A percentile compares a stretch with the other conserved stretches of the same genome.
Conservation (phyloP, 2,113 vertebrate genomes). For the Arenaria interpres region DNA sequence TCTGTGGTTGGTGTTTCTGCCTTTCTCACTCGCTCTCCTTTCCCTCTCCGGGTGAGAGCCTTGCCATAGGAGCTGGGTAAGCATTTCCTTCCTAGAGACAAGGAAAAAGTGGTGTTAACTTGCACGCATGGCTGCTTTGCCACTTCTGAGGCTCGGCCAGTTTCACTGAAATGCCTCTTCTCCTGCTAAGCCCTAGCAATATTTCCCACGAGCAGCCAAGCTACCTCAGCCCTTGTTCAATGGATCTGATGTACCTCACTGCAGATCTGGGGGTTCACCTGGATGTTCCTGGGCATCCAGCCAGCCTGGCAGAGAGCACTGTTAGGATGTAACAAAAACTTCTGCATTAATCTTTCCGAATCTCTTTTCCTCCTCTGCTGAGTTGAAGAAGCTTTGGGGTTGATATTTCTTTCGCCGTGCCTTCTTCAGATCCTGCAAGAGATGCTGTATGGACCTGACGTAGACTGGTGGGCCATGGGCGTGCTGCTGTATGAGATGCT, state of each 20-base stretch:
- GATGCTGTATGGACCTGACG: constrained; percentile 93
- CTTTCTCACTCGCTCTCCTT: not conserved
- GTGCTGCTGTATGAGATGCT: constrained; percentile 98
- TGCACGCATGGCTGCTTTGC: not conserved
- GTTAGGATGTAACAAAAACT: not conserved
- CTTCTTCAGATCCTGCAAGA: constrained; percentile 90
- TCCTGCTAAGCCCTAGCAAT: not conserved
- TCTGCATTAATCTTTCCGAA: not conserved
- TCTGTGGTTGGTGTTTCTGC: not conserved
- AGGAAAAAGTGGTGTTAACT: not conserved
- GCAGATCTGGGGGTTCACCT: not conserved
- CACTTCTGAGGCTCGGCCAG: not conserved
- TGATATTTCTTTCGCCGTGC: not conserved
- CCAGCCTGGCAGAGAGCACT: not conserved
- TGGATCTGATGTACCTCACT: not conserved
- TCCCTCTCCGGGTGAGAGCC: not conserved
- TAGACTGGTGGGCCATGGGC: constrained; percentile 98
- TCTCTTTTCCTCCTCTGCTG: not conserved
- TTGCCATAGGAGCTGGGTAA: not conserved
- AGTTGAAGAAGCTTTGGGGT: not conserved
- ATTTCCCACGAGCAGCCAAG: not conserved
- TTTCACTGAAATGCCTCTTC: not conserved
- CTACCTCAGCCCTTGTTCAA: not conserved
- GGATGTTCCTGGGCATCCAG: not conserved
- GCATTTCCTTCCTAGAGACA: not conserved